Percentiles rank a stretch among this genome's conserved stretches.
Conservation (phyloP, 2,888 invertebrate genomes). For the Ceraclea dissimilis region DNA sequence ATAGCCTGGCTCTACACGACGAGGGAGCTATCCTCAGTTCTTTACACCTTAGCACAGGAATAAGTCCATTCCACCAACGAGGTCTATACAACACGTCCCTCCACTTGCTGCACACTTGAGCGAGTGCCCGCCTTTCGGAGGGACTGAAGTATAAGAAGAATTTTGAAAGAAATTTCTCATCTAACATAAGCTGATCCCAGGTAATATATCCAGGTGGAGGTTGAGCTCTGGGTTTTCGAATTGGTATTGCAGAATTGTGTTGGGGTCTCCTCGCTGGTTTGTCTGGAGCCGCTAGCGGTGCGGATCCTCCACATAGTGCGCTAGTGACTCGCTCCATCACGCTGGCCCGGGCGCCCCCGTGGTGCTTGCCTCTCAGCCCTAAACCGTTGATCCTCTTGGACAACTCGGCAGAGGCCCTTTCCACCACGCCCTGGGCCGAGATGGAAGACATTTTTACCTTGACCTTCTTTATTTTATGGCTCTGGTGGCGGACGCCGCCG, state of each 20-base stretch:
- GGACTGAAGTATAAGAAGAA: slow-evolving; percentile 80
- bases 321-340: slow-evolving; percentile 85
- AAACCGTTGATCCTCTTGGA: slow-evolving; percentile 83
- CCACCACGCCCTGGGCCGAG: slow-evolving; percentile 84
- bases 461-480: slow-evolving; percentile 29
- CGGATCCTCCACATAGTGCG: slow-evolving; percentile 70
- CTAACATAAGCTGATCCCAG: slow-evolving; percentile 71
- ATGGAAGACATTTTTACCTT: slow-evolving; percentile 68
- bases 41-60: slow-evolving; percentile 80
- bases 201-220: slow-evolving; percentile 45
- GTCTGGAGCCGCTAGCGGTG: slow-evolving; percentile 36
- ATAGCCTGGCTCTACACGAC: slow-evolving; percentile 45
- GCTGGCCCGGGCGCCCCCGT: slow-evolving; percentile 48
- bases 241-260: slow-evolving; percentile 32
- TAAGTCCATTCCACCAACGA: slow-evolving; percentile 77
- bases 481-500: slow-evolving; percentile 6
- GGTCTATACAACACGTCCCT: slow-evolving; percentile 80
- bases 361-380: slow-evolving; percentile 59
- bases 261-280: slow-evolving; percentile 31
- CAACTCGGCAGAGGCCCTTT: slow-evolving; percentile 83
- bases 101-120: slow-evolving; percentile 82
- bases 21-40: slow-evolving; percentile 60
- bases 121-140: slow-evolving; percentile 69
- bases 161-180: slow-evolving; percentile 75
- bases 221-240: slow-evolving; percentile 34